These are phyloP conservation scores for Diaperis boleti DNA, from an alignment of 2,888 invertebrate genomes.

Conservation along the genomic window DNA sequence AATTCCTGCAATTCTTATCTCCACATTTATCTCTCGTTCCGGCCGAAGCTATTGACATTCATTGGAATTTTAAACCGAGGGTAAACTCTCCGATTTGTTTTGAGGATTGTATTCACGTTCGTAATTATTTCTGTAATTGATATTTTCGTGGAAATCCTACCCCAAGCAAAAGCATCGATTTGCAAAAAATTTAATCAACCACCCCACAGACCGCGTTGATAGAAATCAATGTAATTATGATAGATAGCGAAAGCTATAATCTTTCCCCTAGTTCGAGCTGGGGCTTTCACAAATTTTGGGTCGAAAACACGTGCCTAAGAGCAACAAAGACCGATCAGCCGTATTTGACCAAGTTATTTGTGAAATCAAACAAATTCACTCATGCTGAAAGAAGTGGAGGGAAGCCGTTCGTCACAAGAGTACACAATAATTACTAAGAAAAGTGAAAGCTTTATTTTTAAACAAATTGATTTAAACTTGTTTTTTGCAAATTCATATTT, in stretches of 20 bases:
- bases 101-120: background rate
- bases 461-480: too few relatives aligned
- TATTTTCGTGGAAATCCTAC: slow-evolving; percentile 5
- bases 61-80: background rate
- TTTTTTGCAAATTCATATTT: too few relatives aligned
- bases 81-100: background rate
- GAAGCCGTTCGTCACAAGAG: too few relatives aligned
- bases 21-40: slow-evolving; percentile 8
- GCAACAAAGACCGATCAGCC: slow-evolving; percentile 25
- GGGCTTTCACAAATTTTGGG: slow-evolving; percentile 6
- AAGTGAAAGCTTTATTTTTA: too few relatives aligned
- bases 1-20: slow-evolving; percentile 5
- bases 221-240: slow-evolving; percentile 38
- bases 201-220: slow-evolving; percentile 17
- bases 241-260: slow-evolving; percentile 16
- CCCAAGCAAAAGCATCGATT: slow-evolving; percentile 7
- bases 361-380: slow-evolving; percentile 23
- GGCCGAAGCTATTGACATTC: slow-evolving; percentile 10
- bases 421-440: too few relatives aligned
- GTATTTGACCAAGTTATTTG: slow-evolving; percentile 30
- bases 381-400: slow-evolving; percentile 22
- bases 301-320: slow-evolving; percentile 23
- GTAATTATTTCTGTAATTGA: slow-evolving; percentile 1
- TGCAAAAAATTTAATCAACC: slow-evolving; percentile 20
- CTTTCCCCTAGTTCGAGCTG: background rate